Evolutionary conservation across 53 echinoderm and acorn worm genomes (phyloP).

Genomic region (Patiria pectinifera): DNA sequence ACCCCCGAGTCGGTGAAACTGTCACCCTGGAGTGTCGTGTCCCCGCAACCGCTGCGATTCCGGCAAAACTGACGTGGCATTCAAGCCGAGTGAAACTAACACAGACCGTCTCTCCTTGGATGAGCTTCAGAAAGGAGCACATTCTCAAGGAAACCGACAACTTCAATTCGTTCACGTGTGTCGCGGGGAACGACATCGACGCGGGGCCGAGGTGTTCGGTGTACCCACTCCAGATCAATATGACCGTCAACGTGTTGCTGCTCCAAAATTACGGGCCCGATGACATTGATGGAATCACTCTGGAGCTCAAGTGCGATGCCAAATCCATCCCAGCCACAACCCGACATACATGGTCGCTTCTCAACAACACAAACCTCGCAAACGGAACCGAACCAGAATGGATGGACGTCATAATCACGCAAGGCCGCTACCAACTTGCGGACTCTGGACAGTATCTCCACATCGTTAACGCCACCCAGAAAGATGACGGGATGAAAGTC

Average conservation of each 20-base stretch:
- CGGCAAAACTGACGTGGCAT: conserved; percentile 47
- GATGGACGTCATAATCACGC: not conserved
- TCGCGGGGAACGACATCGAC: conserved; percentile 17
- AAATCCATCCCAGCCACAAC: conserved; percentile 6
- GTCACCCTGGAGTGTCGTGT: conserved; percentile 17
- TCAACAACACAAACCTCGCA: not conserved
- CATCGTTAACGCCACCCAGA: conserved; percentile 13
- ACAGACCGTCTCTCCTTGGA: conserved; percentile 2
- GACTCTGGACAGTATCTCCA: conserved; percentile 5
- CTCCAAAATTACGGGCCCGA: not conserved
- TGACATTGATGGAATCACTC: not conserved
- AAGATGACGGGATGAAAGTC: conserved; percentile 16
- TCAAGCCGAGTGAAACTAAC: not conserved
- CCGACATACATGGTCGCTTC: conserved; percentile 37
- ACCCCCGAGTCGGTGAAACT: conserved; percentile 26
- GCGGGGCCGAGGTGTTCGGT: conserved; percentile 33
- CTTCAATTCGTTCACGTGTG: conserved; percentile 25
- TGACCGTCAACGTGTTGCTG: conserved; percentile 31
- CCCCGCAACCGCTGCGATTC: not conserved
- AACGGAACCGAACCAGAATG: conserved; percentile 21
- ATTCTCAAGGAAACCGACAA: conserved; percentile 35
- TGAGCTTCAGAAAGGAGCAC: not conserved
- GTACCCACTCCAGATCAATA: conserved; percentile 26
- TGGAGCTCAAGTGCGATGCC: not conserved
- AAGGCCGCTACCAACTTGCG: conserved; percentile 16